Conservation (phyloP, 2,888 invertebrate species). For the Lasius fuliginosus region DNA sequence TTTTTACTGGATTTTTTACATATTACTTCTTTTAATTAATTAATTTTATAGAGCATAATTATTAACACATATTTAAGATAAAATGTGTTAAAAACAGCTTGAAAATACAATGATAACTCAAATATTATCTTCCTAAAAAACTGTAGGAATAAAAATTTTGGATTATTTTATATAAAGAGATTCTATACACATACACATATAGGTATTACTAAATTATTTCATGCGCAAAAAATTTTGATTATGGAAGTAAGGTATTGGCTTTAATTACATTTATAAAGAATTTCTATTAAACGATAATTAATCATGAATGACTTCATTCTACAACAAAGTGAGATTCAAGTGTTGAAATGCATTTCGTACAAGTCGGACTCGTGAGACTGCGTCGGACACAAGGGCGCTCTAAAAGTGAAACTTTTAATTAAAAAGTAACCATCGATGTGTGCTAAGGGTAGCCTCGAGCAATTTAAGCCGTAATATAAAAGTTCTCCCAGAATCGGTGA, state of each 20-base stretch:
- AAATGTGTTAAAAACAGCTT: neutral
- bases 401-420: conserved; percentile 75
- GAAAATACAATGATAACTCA: neutral
- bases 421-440: conserved; percentile 73
- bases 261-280: neutral
- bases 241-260: neutral
- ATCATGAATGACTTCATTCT: neutral
- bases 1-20: too few relatives aligned
- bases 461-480: conserved; percentile 72
- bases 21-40: neutral
- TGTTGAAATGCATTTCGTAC: conserved; percentile 13
- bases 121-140: neutral
- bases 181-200: neutral
- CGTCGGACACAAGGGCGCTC: conserved; percentile 42
- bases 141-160: neutral
- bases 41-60: neutral
- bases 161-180: neutral
- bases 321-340: neutral
- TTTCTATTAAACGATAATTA: neutral
- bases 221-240: neutral
- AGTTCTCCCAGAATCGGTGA: conserved; percentile 63
- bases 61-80: neutral
- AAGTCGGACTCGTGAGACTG: conserved; percentile 23
- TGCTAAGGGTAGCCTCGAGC: conserved; percentile 61
- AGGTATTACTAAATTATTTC: neutral